Conservation (phyloP, 2,797 vertebrate genomes). For the Pseudotriccus pelzelni region DNA sequence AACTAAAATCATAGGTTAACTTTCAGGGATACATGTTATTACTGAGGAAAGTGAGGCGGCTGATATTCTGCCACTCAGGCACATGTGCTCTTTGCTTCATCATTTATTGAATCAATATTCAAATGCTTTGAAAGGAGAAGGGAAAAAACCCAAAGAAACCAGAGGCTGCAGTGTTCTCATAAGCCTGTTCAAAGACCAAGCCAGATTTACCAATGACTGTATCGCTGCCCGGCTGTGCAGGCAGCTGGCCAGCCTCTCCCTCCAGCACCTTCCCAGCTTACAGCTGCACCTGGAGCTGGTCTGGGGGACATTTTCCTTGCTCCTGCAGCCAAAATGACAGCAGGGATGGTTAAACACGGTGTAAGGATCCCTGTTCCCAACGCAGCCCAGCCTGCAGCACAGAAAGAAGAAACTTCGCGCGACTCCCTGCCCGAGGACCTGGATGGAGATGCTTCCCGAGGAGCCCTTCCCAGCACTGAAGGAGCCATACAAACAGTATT, state of each 20-base stretch:
- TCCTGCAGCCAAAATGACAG: background rate
- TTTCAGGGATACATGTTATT: background rate
- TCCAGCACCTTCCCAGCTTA: background rate
- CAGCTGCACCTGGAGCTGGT: background rate
- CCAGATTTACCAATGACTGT: background rate
- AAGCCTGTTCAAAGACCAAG: background rate
- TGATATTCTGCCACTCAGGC: background rate
- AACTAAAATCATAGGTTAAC: background rate
- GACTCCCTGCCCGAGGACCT: rapidly evolving
- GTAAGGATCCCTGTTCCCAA: background rate
- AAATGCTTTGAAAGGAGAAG: slow-evolving; percentile 1
- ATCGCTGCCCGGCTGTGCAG: rapidly evolving
- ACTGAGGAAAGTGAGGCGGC: background rate
- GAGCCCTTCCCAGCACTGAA: background rate
- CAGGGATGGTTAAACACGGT: background rate
- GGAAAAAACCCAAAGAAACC: background rate
- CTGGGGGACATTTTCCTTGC: background rate
- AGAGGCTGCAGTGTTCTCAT: background rate
- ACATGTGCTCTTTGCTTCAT: background rate
- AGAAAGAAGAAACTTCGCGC: rapidly evolving
- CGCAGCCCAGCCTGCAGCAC: rapidly evolving
- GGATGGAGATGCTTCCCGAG: background rate
- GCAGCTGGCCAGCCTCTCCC: background rate
- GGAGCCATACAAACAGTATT: background rate
- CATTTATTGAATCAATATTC: slow-evolving; percentile 10